A percentile compares a stretch with the other conserved stretches of the same genome.
phyloP scores from a whole-genome alignment of 2,797 vertebrate genomes.

The Tragopan temminckii region DNA sequence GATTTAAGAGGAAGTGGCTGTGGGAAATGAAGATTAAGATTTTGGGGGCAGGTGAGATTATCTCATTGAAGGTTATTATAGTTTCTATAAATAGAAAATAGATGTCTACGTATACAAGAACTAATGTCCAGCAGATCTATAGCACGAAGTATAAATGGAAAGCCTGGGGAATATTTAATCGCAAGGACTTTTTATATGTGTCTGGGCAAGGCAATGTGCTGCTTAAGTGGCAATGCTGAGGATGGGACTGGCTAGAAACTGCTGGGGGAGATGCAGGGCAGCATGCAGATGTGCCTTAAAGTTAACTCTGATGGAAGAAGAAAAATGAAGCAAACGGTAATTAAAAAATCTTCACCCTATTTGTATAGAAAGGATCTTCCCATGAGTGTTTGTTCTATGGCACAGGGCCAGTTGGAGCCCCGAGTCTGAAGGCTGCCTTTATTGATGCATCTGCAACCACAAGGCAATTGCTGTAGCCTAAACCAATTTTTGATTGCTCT shows the following conservation, averaged over 20 bases:
- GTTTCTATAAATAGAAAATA: not conserved
- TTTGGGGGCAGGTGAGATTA: constrained; percentile 27
- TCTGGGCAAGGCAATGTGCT: not conserved
- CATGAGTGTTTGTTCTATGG: accelerated
- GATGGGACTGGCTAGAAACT: not conserved
- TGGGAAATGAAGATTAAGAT: constrained; percentile 52
- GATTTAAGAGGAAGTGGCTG: constrained; percentile 15
- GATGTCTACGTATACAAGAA: not conserved
- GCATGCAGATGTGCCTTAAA: not conserved
- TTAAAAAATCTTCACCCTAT: not conserved
- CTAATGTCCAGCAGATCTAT: constrained; percentile 1
- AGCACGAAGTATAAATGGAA: not conserved
- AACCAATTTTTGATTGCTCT: not conserved
- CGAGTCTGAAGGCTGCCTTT: not conserved
- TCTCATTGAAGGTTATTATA: constrained; percentile 9
- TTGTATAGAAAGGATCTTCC: not conserved
- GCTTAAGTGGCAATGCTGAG: not conserved
- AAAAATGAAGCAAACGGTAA: not conserved
- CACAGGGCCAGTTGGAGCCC: not conserved
- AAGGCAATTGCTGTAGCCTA: not conserved
- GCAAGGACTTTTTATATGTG: not conserved
- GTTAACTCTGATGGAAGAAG: not conserved
- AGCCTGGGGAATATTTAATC: constrained; percentile 25
- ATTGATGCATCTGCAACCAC: not conserved
- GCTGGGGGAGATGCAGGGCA: not conserved